Conservation (phyloP, 2,797 vertebrate species). For the Toxotes lorentzi region DNA sequence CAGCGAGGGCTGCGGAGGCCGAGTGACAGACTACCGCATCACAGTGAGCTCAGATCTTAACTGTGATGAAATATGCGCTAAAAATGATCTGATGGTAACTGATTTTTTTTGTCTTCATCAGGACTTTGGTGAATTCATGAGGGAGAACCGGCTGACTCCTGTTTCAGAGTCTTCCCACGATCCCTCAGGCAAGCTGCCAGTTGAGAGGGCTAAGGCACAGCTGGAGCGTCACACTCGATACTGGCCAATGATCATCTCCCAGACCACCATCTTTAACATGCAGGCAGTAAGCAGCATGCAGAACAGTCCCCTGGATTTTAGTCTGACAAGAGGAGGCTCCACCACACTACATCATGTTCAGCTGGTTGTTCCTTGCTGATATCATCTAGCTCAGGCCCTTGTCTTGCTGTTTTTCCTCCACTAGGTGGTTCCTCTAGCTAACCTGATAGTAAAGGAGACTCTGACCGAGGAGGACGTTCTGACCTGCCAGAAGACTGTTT, state of each 20-base stretch:
- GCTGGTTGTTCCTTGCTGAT: neutral
- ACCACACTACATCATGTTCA: neutral
- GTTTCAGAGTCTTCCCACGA: constrained; percentile 90
- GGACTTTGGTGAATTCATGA: constrained; percentile 99
- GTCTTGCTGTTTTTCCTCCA: constrained; percentile 4
- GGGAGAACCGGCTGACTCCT: constrained; percentile 97
- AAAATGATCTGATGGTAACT: neutral
- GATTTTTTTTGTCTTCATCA: constrained; percentile 66
- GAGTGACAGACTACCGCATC: constrained; percentile 98
- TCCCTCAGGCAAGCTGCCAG: constrained; percentile 88
- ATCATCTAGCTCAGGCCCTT: constrained; percentile 6
- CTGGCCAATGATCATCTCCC: constrained; percentile 99
- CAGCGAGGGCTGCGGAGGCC: constrained; percentile 97
- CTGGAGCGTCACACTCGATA: constrained; percentile 97
- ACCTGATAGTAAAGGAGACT: constrained; percentile 95
- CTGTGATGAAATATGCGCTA: neutral
- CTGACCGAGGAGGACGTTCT: constrained; percentile 97
- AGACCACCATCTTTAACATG: constrained; percentile 99
- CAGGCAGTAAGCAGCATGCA: constrained; percentile 90
- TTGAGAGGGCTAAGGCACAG: constrained; percentile 94
- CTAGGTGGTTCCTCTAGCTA: constrained; percentile 97
- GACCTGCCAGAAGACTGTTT: constrained; percentile 98
- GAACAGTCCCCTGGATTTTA: neutral
- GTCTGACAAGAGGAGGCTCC: neutral
- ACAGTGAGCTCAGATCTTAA: constrained; percentile 85